phyloP scores from a whole-genome alignment of 2,113 vertebrate genomes.

The Toxostoma redivivum region DNA sequence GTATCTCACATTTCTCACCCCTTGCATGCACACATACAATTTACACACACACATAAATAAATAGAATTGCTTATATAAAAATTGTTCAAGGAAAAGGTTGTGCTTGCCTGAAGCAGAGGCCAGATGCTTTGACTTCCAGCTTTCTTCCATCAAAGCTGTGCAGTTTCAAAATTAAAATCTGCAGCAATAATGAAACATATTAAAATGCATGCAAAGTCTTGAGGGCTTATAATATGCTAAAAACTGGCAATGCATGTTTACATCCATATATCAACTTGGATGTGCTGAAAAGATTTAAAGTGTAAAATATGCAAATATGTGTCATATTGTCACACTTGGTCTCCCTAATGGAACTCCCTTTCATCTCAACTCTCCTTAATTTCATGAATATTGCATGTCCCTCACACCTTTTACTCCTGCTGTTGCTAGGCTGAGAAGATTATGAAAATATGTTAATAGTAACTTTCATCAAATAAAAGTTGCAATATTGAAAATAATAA shows the following conservation, averaged over 20 bases:
- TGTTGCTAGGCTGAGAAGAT: constrained; percentile 82
- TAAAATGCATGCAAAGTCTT: constrained; percentile 87
- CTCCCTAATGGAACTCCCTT: constrained; percentile 86
- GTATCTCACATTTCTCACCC: neutral
- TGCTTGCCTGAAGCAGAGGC: constrained; percentile 75
- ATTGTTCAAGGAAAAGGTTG: constrained; percentile 70
- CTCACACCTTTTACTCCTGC: constrained; percentile 82
- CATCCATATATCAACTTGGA: constrained; percentile 87
- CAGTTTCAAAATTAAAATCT: constrained; percentile 83
- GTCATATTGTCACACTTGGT: constrained; percentile 89
- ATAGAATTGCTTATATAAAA: constrained; percentile 62
- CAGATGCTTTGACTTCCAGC: constrained; percentile 81
- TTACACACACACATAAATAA: constrained; percentile 45
- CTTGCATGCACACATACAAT: neutral
- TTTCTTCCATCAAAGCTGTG: constrained; percentile 81
- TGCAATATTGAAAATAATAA: constrained; percentile 76
- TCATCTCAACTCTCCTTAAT: constrained; percentile 85
- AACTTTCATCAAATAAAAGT: constrained; percentile 82
- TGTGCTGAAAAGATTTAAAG: constrained; percentile 88
- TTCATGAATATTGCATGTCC: constrained; percentile 85
- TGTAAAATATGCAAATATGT: constrained; percentile 89
- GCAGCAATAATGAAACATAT: constrained; percentile 85
- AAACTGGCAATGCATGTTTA: constrained; percentile 86
- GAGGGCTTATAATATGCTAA: constrained; percentile 88
- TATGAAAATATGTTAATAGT: constrained; percentile 87